A percentile compares a stretch with the other conserved stretches of the same genome.
These are phyloP conservation scores for Gasterosteus nipponicus DNA, from an alignment of 2,113 vertebrate species.

Conservation along the genomic window DNA sequence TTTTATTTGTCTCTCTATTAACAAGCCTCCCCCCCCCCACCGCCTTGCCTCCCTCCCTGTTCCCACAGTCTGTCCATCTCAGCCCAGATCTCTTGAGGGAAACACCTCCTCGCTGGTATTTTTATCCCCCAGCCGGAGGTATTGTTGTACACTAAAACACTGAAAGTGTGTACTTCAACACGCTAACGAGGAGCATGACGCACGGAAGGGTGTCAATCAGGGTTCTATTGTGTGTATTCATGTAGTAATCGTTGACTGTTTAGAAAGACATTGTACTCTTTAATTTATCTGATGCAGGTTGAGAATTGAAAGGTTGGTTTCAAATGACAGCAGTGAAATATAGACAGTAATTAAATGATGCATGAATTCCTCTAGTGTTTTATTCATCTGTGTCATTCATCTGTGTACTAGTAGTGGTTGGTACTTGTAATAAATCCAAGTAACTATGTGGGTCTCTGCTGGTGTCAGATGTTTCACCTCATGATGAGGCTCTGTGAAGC, in stretches of 20 bases:
- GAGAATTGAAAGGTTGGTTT: not conserved
- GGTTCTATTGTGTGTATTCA: constrained; percentile 40
- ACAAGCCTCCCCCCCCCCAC: not conserved
- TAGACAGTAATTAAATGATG: not conserved
- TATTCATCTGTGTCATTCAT: no score
- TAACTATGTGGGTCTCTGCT: no score
- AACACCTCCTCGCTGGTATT: constrained; percentile 72
- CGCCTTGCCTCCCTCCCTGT: constrained; percentile 21
- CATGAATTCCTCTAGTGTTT: not conserved
- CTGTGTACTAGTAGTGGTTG: no score
- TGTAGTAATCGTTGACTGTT: constrained; percentile 8
- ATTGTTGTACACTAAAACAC: constrained; percentile 61
- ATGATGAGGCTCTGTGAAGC: no score
- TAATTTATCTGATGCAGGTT: not conserved
- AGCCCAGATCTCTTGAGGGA: constrained; percentile 59
- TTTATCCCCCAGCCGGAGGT: constrained; percentile 54
- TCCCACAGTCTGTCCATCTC: constrained; percentile 62
- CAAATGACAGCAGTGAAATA: not conserved
- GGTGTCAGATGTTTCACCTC: no score
- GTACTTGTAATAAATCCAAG: no score
- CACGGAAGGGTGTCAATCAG: constrained; percentile 40
- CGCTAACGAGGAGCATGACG: constrained; percentile 24
- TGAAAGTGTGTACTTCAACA: constrained; percentile 54
- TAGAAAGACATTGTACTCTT: not conserved
- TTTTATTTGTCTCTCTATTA: constrained; percentile 31